Percentiles rank a stretch among this genome's conserved stretches.
Evolutionary conservation across 35 echinoderm and acorn worm genomes (phyloP).

Genomic region (Ptychodera flava): DNA sequence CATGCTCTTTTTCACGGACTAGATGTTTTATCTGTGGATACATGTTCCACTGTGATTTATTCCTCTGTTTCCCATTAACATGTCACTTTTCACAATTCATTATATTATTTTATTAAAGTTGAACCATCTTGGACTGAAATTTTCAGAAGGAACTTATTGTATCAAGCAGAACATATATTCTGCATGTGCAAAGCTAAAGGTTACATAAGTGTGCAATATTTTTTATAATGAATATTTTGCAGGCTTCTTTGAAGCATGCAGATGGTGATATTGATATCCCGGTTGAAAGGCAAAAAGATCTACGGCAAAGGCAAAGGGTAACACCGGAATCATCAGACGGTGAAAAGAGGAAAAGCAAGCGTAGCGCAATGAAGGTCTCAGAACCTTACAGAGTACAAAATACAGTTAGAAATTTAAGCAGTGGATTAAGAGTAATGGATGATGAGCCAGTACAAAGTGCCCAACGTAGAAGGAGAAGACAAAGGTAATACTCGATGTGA

Average conservation of each 20-base stretch:
- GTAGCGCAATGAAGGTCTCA: slow-evolving; percentile 28
- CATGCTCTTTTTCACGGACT: too few relatives aligned
- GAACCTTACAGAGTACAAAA: slow-evolving; percentile 46
- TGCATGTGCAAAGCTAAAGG: too few relatives aligned
- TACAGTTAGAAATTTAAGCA: slow-evolving; percentile 38
- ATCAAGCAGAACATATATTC: too few relatives aligned
- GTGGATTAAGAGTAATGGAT: slow-evolving; percentile 3
- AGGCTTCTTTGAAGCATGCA: slow-evolving; percentile 90
- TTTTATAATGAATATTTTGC: too few relatives aligned
- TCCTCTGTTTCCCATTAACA: too few relatives aligned
- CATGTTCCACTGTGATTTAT: too few relatives aligned
- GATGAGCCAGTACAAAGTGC: background rate
- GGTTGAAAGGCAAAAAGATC: slow-evolving; percentile 50
- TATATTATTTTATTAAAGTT: too few relatives aligned
- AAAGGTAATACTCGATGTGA: slow-evolving; percentile 19
- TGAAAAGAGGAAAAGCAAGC: slow-evolving; percentile 73
- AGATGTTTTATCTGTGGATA: too few relatives aligned
- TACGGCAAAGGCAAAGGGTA: slow-evolving; percentile 70
- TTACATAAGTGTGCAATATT: too few relatives aligned
- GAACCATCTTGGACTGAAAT: too few relatives aligned
- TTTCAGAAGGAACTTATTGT: too few relatives aligned
- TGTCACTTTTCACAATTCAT: too few relatives aligned
- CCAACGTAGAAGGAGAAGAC: slow-evolving; percentile 48
- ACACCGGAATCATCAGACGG: slow-evolving; percentile 19
- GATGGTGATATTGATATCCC: slow-evolving; percentile 96